Base-by-base conservation (phyloP, 2,888 invertebrate genomes). In the Cantharis lateralis region DNA sequence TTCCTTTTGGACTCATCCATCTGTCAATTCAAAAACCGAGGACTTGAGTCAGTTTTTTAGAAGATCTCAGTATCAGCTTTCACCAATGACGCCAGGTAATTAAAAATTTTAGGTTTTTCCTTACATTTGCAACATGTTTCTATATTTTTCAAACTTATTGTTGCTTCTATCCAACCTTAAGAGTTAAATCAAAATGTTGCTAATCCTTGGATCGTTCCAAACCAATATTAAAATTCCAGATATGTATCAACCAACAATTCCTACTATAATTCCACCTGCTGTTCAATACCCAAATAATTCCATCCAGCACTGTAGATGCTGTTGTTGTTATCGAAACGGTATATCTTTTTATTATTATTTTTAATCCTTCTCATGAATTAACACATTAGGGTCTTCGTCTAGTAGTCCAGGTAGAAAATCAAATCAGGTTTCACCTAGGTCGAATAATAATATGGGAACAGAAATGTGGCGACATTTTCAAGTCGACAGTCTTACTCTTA, bases 401-500 rank as follows among this genome's bases (percentile, higher is more conserved):
- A 87, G 87, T 80, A 86, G 88, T n/a, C 82, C 88, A 0, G 88
- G 87, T 77, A 86, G 87, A 13, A 87, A 87, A 63, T 82, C 86
- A 10, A 89, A 89, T 82, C 89, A 89, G 82, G 88, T 87, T 74
- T 88, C 88, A n/a, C 88, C 89, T 4, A 86, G 88, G 71, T 87
- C 88, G 20, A 85, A 87, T 15, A 89, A 89, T 71, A 87, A 81
- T n/a, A 80, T 84, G 15, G 85, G 86, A 20, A 81, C 86, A 20
- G 88, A 88, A 82, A 89, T 91, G 74, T 93, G 93, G 93, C 89
- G 91, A 77, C 90, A 91, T 69, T 90, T 93, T 79, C 90, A 91
- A 84, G 89, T 94, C 4, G 92, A 93, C 86, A 92, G 93, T 18
- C 91, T 90, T 76, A 91, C 91, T 81, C 90, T 96, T 72, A 94